Conservation (phyloP, 2,888 invertebrate genomes). For the Xestobium rufovillosum region DNA sequence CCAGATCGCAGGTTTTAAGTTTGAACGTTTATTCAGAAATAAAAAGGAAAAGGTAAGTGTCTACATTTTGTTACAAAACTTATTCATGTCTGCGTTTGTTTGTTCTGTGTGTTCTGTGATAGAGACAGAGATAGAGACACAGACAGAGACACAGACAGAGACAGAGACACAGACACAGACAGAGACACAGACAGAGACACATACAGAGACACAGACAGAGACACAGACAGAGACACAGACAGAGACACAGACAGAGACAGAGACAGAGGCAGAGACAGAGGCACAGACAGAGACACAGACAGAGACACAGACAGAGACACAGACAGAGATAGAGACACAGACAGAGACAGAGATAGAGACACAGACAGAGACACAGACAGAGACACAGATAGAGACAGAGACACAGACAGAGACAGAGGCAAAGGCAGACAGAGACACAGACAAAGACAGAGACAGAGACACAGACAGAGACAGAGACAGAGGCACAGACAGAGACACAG, state of each 20-base stretch:
- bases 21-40: no score
- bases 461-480: slow-evolving; percentile 1
- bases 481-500: slow-evolving; percentile 4
- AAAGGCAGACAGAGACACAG: slow-evolving; percentile 3
- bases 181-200: neutral
- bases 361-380: slow-evolving; percentile 4
- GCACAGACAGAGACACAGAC: neutral
- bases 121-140: no score
- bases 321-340: slow-evolving; percentile 4
- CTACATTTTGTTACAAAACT: no score
- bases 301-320: slow-evolving; percentile 3
- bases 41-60: no score
- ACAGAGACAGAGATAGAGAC: slow-evolving; percentile 4
- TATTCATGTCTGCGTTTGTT: no score
- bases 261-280: slow-evolving; percentile 2
- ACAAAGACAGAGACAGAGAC: slow-evolving; percentile 5
- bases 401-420: slow-evolving; percentile 3
- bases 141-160: neutral
- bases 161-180: neutral
- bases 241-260: slow-evolving; percentile 3
- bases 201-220: slow-evolving; percentile 6
- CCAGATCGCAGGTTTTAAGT: no score
- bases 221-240: slow-evolving; percentile 3
- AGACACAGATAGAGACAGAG: slow-evolving; percentile 3
- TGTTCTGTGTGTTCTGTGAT: no score